These are phyloP conservation scores for Caenorhabditis zanzibari DNA, from an alignment of 2,888 invertebrate genomes.

Conservation along the genomic window DNA sequence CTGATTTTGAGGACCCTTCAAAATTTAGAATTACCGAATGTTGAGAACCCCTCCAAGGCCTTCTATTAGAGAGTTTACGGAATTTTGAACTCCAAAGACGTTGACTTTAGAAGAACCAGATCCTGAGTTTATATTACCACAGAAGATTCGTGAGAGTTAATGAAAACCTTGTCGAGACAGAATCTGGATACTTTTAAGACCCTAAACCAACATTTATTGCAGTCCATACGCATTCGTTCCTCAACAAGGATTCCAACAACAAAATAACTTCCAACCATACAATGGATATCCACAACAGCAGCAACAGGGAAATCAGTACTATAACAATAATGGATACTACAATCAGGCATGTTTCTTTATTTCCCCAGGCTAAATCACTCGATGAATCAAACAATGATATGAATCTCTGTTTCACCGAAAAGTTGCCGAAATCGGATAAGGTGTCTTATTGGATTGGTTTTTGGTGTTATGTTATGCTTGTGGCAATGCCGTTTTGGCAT, in stretches of 20 bases:
- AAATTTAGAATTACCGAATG: too few relatives aligned
- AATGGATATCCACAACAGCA: constrained; percentile 65
- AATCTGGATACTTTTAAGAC: too few relatives aligned
- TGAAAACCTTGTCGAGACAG: too few relatives aligned
- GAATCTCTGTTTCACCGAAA: constrained; percentile 5
- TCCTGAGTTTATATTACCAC: too few relatives aligned
- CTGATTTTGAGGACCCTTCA: too few relatives aligned
- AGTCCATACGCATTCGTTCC: constrained; percentile 65
- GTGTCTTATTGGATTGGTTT: constrained; percentile 26
- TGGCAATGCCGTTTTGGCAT: constrained; percentile 36
- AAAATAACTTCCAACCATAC: constrained; percentile 51
- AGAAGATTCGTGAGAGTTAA: too few relatives aligned
- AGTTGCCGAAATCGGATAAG: constrained; percentile 26
- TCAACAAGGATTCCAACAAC: constrained; percentile 52
- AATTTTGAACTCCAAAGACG: too few relatives aligned
- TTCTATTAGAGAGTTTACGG: too few relatives aligned
- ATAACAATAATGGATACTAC: constrained; percentile 46
- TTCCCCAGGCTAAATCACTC: background rate
- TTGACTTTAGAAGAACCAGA: too few relatives aligned
- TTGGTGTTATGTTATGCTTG: constrained; percentile 34
- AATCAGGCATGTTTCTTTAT: constrained; percentile 35
- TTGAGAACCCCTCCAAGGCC: too few relatives aligned
- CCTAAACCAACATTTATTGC: constrained; percentile 6
- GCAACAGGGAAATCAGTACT: constrained; percentile 44
- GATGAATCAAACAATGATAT: background rate